Conservation (phyloP, 2,797 vertebrate genomes). For the Rhynchotus rufescens region DNA sequence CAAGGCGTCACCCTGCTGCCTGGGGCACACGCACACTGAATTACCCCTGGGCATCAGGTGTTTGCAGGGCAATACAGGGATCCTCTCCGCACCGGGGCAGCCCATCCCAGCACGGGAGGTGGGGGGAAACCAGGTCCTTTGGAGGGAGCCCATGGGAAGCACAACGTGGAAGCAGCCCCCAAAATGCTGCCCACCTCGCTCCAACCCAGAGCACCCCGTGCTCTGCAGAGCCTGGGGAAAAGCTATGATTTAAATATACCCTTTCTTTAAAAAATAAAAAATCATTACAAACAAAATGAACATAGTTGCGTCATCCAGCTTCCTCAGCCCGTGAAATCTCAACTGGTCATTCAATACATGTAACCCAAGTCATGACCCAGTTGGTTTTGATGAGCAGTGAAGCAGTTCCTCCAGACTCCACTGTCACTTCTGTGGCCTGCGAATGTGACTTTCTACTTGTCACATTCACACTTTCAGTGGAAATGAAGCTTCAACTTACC, state of each 20-base stretch:
- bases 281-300: background rate
- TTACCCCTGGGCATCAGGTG: background rate
- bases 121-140: background rate
- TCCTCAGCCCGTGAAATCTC: background rate
- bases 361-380: background rate
- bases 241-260: accelerated
- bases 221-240: background rate
- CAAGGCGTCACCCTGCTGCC: background rate
- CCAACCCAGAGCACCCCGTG: accelerated
- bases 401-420: background rate
- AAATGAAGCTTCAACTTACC: background rate
- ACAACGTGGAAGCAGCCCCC: background rate
- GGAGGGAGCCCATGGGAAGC: background rate
- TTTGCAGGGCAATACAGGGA: background rate
- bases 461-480: background rate
- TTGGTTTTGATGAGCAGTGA: background rate
- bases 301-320: background rate
- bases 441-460: background rate
- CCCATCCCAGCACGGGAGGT: background rate
- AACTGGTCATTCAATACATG: background rate
- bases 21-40: background rate
- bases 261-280: background rate
- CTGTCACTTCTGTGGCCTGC: background rate
- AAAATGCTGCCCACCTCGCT: background rate
- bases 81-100: background rate